A percentile compares a stretch with the other conserved stretches of the same genome.
phyloP scores from a whole-genome alignment of 1,140 invertebrate species.

The Heliconius congener region DNA sequence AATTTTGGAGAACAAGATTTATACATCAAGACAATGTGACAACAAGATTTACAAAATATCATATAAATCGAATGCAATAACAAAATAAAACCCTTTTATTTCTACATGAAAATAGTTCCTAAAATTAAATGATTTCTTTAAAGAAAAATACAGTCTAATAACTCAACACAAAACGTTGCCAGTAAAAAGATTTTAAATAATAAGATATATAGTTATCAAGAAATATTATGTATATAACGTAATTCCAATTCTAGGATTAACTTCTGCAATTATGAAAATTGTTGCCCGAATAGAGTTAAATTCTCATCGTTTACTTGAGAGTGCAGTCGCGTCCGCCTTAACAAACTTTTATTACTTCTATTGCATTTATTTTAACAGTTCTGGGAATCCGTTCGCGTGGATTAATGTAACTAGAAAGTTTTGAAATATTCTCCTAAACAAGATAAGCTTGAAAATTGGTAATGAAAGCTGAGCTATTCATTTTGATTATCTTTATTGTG shows the following conservation, averaged over 20 bases:
- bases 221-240: constrained; percentile 29
- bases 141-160: too few species aligned
- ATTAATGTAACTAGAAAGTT: constrained; percentile 3
- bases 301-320: constrained; percentile 40
- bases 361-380: constrained; percentile 28
- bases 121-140: too few species aligned
- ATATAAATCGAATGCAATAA: too few species aligned
- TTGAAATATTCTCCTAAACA: neutral
- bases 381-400: constrained; percentile 17
- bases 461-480: neutral
- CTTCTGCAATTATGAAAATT: constrained; percentile 43
- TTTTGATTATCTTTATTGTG: too few species aligned
- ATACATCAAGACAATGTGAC: too few species aligned
- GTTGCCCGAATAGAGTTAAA: constrained; percentile 44
- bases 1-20: too few species aligned
- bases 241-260: constrained; percentile 40
- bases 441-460: neutral
- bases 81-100: too few species aligned
- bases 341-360: constrained; percentile 37
- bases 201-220: constrained; percentile 29
- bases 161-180: too few species aligned
- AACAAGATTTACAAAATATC: too few species aligned
- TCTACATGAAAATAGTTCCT: too few species aligned
- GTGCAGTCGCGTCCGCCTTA: constrained; percentile 35
- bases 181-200: neutral